Percentiles rank a stretch among this genome's conserved stretches.
phyloP scores from a whole-genome alignment of 2,797 vertebrate species.

The Centroberyx gerrardi region DNA sequence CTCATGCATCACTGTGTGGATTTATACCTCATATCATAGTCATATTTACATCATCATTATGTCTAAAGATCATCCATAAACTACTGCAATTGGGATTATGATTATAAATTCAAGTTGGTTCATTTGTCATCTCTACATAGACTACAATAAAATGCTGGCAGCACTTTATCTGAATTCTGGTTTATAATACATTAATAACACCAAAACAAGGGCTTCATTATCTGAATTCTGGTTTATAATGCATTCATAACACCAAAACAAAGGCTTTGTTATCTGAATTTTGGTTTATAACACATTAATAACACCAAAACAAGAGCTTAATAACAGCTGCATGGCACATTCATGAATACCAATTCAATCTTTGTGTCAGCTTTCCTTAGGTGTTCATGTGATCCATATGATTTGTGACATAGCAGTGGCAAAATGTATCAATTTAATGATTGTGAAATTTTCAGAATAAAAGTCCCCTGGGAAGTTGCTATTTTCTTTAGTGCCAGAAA shows the following conservation, averaged over 20 bases:
- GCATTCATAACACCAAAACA: neutral
- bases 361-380: too few relatives aligned
- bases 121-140: too few relatives aligned
- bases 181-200: neutral
- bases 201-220: too few relatives aligned
- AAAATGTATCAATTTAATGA: neutral
- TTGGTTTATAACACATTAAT: neutral
- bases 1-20: neutral
- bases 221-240: neutral
- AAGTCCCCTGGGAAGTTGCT: conserved; percentile 18
- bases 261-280: neutral
- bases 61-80: neutral
- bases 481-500: neutral
- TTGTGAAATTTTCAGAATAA: conserved; percentile 9
- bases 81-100: too few relatives aligned
- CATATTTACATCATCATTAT: neutral
- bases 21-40: neutral
- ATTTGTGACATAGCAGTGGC: too few relatives aligned
- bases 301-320: neutral
- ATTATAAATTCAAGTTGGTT: too few relatives aligned
- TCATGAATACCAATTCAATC: too few relatives aligned
- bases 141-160: neutral
- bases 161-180: neutral
- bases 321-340: too few relatives aligned
- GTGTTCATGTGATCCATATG: too few relatives aligned